Percentiles rank a stretch among this genome's conserved stretches.
Conservation (phyloP, 2,888 invertebrate species). For the Platypus cylindrus region DNA sequence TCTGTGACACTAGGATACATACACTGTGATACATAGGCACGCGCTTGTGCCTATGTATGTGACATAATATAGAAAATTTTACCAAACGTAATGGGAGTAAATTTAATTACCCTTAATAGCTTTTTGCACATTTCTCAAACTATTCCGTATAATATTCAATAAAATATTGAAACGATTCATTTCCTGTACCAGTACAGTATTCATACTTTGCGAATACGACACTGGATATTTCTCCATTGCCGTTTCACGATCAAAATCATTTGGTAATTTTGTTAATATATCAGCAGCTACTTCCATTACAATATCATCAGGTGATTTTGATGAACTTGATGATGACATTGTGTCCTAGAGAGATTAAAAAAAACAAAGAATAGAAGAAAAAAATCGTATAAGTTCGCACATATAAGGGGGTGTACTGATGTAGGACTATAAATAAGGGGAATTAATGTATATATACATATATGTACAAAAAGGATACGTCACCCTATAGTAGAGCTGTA, state of each 20-base stretch:
- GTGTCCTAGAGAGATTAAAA: conserved; percentile 42
- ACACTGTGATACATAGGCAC: too few species aligned
- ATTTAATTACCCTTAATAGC: conserved; percentile 66
- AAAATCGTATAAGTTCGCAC: too few species aligned
- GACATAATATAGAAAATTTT: too few species aligned
- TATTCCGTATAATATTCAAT: conserved; percentile 57
- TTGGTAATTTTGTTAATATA: conserved; percentile 63
- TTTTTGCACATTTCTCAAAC: conserved; percentile 65
- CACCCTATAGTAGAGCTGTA: too few species aligned
- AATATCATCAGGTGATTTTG: conserved; percentile 63
- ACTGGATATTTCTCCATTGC: conserved; percentile 62
- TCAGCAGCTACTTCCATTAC: conserved; percentile 69
- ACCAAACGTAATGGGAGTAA: too few species aligned
- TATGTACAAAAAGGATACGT: too few species aligned
- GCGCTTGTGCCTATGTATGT: too few species aligned
- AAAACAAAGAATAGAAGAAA: too few species aligned
- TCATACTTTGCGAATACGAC: conserved; percentile 77
- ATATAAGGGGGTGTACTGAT: too few species aligned
- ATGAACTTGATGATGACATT: conserved; percentile 44
- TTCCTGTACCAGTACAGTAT: conserved; percentile 83
- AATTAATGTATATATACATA: too few species aligned
- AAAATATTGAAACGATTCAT: conserved; percentile 69
- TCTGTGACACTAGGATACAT: too few species aligned
- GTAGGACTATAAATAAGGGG: too few species aligned
- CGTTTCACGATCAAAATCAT: conserved; percentile 51